Evolutionary conservation across 2,113 vertebrate genomes (phyloP), one percentile per base, ranked within the genome.

Genomic region (Suricata suricatta): DNA sequence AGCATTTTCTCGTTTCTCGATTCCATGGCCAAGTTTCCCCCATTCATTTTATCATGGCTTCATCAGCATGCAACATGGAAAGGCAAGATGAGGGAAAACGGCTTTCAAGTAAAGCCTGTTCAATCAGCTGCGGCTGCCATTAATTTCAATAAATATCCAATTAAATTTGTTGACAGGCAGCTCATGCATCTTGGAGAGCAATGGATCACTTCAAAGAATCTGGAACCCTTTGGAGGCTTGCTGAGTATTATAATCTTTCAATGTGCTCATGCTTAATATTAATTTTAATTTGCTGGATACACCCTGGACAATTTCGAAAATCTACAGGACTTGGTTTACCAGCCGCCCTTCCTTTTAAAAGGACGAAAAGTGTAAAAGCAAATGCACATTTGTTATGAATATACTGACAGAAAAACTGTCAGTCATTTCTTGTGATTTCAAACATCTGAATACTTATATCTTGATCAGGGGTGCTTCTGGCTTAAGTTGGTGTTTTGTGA

Each of bases 171-270:
- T 95, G 91, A 85, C 44, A 98, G 71, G 57, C 88, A 92, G n/a
- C 35, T 98, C 93, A 97, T 97, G 81, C 96, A 96, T 98, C 96
- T 95, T 81, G 44, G 66, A 96, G 90, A 97, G 80, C 98, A 98
- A 98, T 63, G 31, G 86, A 74, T 90, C 25, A 0, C 89, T 98
- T 98, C 97, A 97, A 97, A 97, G 95, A 76, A 86, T 9, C 57
- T 31, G 64, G 85, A 95, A 66, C 90, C 90, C 79, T 60, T 60
- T 87, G 86, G 76, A 94, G 54, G 90, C 47, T 93, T 52, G 88
- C 93, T 95, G 87, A 83, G 8, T 33, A 87, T 66, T 90, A 57
- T 19, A 83, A 93, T 97, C 93, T 69, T 93, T 77, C 94, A 97
- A 15, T 29, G 80, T 21, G 86, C 0, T 1, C 7, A 10, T 72